These are phyloP conservation scores for Cephalopholis sonnerati DNA, from an alignment of 2,113 vertebrate species.

Conservation along the genomic window DNA sequence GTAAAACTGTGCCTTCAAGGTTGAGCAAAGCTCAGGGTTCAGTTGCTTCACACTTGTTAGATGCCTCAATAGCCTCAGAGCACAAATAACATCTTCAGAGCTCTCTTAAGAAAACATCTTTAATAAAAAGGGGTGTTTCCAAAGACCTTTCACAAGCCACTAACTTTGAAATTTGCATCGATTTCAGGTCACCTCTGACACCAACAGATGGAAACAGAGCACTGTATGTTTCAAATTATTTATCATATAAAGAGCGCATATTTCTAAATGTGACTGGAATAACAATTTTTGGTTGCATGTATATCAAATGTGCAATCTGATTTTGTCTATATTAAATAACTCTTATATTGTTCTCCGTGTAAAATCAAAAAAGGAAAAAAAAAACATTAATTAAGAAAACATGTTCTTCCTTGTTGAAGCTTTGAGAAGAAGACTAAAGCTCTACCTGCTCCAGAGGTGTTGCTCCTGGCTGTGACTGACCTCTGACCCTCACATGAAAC, in stretches of 20 bases:
- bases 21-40: constrained; percentile 48
- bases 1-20: constrained; percentile 45
- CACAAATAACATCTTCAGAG: constrained; percentile 48
- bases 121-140: constrained; percentile 34
- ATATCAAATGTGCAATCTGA: neutral
- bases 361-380: neutral
- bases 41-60: constrained; percentile 53
- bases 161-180: neutral
- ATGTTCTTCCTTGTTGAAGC: constrained; percentile 33
- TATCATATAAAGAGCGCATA: neutral
- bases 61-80: constrained; percentile 29
- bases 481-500: constrained; percentile 71
- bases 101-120: constrained; percentile 42
- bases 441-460: constrained; percentile 43
- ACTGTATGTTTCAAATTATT: constrained; percentile 23
- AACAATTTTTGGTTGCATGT: neutral
- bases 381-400: constrained; percentile 54
- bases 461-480: constrained; percentile 55
- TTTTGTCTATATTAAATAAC: neutral
- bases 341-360: neutral
- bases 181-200: constrained; percentile 27
- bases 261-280: neutral
- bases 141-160: constrained; percentile 37
- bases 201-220: constrained; percentile 28
- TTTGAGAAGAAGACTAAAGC: constrained; percentile 25